Base-by-base conservation (phyloP, 2,888 invertebrate genomes). In the Scaptomyza caliginosa region DNA sequence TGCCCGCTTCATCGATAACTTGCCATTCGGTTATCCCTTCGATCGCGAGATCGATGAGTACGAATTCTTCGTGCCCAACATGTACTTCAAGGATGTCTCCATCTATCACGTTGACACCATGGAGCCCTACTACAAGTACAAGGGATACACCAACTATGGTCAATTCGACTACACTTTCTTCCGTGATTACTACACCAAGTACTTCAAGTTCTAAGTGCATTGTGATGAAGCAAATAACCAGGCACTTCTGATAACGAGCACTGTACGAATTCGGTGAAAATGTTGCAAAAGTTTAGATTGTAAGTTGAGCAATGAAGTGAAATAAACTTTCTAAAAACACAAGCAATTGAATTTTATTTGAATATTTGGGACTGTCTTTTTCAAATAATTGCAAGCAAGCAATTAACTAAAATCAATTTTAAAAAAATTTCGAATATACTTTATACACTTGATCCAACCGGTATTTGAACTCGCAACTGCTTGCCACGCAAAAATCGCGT, bases 21-120 rank as follows among this genome's bases (percentile, higher is more conserved):
- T 93, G 90, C 93, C 95, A 40, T 92, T 94, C 80, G 95, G 95
- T 43, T 96, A 94, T 92, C 96, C 96, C 71, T 93, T 96, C 88
- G 95, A 96, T 88, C 94, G 95, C 75, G 92, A 92, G 16, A 93
- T 95, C 80, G 92, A 94, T 51, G 92, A 93, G 46, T 91, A 91
- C 46, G 92, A 92, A 62, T 95, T 94, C 92, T 92, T 92, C 74
- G 93, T 94, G 19, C 93, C 94, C 28, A 95, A 96, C 92, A 94
- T 94, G 92, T 93, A 93, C 89, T 94, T 94, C 89, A 92, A 94
- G 74, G 94, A 94, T 75, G 93, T 94, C 0, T 91, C 91, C 63
- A 93, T 95, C 83, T 94, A 93, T 92, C 94, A 95, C 91, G 93
- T 93, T 79, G 92, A 92, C 45, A 91, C 92, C 55, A 77, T 85